These are phyloP conservation scores for Scaptomyza tumidula DNA, from an alignment of 2,888 invertebrate genomes.

Conservation along the genomic window DNA sequence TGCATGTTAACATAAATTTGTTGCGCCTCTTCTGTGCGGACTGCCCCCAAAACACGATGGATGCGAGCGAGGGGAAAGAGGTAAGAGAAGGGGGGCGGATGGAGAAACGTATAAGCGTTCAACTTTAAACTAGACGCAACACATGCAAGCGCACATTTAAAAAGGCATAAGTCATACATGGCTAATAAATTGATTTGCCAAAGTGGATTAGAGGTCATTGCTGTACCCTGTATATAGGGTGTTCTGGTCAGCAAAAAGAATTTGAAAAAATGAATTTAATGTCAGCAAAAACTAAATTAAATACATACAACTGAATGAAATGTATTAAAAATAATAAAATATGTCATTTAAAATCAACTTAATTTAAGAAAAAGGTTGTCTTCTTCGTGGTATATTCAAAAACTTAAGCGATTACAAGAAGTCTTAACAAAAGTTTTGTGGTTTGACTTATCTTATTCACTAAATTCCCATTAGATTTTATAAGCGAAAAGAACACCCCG, in stretches of 20 bases:
- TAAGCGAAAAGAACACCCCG: constrained; percentile 38
- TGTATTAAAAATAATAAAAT: no score
- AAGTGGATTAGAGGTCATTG: constrained; percentile 79
- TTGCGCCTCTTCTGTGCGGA: constrained; percentile 62
- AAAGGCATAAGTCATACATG: constrained; percentile 82
- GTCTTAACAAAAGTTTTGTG: no score
- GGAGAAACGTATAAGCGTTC: constrained; percentile 47
- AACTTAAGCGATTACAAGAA: no score
- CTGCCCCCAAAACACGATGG: constrained; percentile 38
- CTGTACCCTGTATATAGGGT: constrained; percentile 59
- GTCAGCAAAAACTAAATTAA: not conserved
- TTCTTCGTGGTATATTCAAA: no score
- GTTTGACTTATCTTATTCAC: no score
- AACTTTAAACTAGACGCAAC: constrained; percentile 70
- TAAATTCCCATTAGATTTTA: not conserved
- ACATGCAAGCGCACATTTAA: constrained; percentile 82
- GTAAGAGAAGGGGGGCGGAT: not conserved
- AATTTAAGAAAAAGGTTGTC: no score
- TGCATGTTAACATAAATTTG: constrained; percentile 80
- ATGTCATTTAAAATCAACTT: no score
- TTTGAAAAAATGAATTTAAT: not conserved
- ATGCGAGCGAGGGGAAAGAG: not conserved
- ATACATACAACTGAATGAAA: no score
- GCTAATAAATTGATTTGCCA: constrained; percentile 83
- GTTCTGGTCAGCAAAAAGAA: not conserved